Evolutionary conservation across 2,797 vertebrate species (phyloP).

Genomic region (Artibeus lituratus): DNA sequence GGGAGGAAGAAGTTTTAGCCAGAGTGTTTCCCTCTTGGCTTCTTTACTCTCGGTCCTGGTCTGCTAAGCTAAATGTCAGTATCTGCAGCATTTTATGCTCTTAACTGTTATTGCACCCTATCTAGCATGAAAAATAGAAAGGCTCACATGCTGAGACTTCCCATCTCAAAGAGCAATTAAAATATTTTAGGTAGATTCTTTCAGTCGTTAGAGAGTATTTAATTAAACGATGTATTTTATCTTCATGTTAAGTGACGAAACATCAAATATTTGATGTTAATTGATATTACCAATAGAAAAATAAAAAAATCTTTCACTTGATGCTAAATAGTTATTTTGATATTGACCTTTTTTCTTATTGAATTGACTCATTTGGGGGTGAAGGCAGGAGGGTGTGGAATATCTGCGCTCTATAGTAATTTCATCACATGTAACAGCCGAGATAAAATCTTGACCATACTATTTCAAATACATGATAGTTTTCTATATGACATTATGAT

Average conservation of each 20-base stretch:
- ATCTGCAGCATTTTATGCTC: neutral
- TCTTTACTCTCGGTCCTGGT: neutral
- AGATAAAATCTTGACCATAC: neutral
- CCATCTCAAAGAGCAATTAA: neutral
- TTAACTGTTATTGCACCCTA: neutral
- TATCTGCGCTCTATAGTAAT: neutral
- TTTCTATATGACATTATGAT: neutral
- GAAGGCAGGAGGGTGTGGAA: neutral
- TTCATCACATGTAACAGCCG: neutral
- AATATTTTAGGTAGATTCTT: neutral
- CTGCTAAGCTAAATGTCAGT: neutral
- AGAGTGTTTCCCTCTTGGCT: neutral
- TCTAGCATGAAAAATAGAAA: neutral
- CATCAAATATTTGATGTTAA: neutral
- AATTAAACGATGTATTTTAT: constrained; percentile 21
- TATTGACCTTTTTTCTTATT: neutral
- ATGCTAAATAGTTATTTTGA: neutral
- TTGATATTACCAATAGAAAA: neutral
- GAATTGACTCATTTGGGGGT: neutral
- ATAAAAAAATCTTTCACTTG: neutral
- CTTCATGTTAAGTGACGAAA: constrained; percentile 31
- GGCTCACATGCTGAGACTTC: neutral
- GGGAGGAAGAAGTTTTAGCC: neutral
- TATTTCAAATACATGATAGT: neutral
- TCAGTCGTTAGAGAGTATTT: neutral